Evolutionary conservation across 2,888 invertebrate species (phyloP).

Genomic region (Chloroclystis v-ata): DNA sequence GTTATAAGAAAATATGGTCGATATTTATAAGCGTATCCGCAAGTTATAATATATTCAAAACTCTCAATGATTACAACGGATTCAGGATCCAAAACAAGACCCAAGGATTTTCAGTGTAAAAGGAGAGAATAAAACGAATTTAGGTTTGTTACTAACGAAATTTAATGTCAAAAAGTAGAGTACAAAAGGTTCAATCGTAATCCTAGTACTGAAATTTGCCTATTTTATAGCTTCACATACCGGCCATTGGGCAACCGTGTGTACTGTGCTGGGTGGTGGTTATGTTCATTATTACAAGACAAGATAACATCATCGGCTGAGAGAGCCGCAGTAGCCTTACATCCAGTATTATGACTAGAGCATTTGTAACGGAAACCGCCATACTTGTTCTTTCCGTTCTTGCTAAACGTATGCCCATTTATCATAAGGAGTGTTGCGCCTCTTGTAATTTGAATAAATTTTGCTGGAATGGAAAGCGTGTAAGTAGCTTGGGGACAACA

Average conservation of each 20-base stretch:
- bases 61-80: no score
- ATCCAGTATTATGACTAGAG: constrained; percentile 30
- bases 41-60: no score
- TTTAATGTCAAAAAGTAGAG: no score
- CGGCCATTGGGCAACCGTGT: constrained; percentile 12
- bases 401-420: constrained; percentile 33
- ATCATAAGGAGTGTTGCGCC: constrained; percentile 30
- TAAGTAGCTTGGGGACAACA: no score
- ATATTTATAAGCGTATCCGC: no score
- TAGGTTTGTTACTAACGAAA: no score
- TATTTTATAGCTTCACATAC: constrained; percentile 11
- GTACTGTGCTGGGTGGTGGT: constrained; percentile 24
- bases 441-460: constrained; percentile 16
- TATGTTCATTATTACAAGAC: constrained; percentile 19
- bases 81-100: no score
- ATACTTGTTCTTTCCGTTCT: constrained; percentile 15
- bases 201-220: no score
- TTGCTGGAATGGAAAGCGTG: constrained; percentile 23
- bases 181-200: no score
- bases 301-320: constrained; percentile 19
- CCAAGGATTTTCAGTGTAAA: no score
- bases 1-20: no score
- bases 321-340: constrained; percentile 33
- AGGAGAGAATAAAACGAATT: no score
- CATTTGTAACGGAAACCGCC: constrained; percentile 39